Evolutionary conservation across 1,140 invertebrate genomes (phyloP), one percentile per base, ranked within the genome.

Genomic region (Aphelinus certus): DNA sequence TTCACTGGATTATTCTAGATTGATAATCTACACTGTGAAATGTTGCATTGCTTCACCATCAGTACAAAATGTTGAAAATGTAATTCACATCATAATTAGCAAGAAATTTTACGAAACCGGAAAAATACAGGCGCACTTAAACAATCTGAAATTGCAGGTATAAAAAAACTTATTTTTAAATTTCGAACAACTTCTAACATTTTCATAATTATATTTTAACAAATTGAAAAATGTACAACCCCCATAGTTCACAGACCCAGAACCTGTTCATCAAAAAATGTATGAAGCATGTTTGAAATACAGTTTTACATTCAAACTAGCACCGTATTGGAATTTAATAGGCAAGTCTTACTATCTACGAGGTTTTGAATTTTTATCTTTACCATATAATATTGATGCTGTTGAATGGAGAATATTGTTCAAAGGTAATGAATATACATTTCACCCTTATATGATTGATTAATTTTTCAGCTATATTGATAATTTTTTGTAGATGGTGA

Each of bases 291-390:
- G 83, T 64, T 76, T 86, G 42, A 76, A 75, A 9, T 82, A 83
- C 63, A 81, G 80, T 0, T 74, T 85, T 66, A 73, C 81, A 53
- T 76, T 79, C 42, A 81, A 77, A 48, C 46, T 85, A 57, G 77
- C 81, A 49, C 83, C 84, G 3, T 49, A 51, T 9, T 86, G 84
- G 84, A 85, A 84, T 72, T 81, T 79, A 69, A 78, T 84, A 53
- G 83, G 74, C 3, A 63, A 71, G 26, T 81, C 68, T 5, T 66
- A 80, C 56, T 80, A 81, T 46, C 70, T 85, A 47, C 64, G 71
- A 47, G 83, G 83, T n/a, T 75, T 75, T 56, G n/a, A 84, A 69
- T 85, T 85, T 73, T 76, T 83, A 42, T 70, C 71, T 6, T 75
- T 75, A 3, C 65, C 68, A 45, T 61, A 68, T 48, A 65, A 46